Percentiles rank a stretch among this genome's conserved stretches.
These are phyloP conservation scores for Tokudaia tokunoshimensis DNA, from an alignment of 2,797 vertebrate species.

Conservation along the genomic window DNA sequence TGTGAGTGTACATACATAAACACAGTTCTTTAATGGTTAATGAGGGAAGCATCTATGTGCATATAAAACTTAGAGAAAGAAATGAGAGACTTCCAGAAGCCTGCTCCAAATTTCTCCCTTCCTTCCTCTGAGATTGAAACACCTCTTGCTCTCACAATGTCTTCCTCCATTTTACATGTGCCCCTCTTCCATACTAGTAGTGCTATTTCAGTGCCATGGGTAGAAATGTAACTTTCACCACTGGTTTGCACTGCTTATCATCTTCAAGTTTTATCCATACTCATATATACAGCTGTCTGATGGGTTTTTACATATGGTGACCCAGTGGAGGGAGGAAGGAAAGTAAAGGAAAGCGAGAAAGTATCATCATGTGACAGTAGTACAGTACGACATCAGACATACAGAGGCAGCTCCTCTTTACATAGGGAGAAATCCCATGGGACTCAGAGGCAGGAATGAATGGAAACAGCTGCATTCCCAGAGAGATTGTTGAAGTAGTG, in stretches of 20 bases:
- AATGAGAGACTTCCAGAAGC: neutral
- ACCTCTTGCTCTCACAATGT: neutral
- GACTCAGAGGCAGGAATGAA: neutral
- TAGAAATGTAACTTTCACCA: no score
- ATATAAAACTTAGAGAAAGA: neutral
- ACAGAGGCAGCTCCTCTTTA: neutral
- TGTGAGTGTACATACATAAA: no score
- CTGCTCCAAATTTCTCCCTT: neutral
- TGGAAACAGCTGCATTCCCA: no score
- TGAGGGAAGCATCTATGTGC: neutral
- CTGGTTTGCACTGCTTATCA: no score
- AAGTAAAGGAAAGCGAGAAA: neutral
- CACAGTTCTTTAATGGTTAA: no score
- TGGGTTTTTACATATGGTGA: no score
- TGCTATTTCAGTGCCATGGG: no score
- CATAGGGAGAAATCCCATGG: neutral
- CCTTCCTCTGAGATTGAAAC: neutral
- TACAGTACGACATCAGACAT: neutral
- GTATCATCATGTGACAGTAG: neutral
- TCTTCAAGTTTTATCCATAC: no score
- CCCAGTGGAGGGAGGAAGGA: no score
- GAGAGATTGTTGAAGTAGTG: neutral
- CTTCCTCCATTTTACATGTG: neutral
- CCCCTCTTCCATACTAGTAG: no score
- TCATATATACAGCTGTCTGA: no score